Base-by-base conservation (phyloP, 2,113 vertebrate genomes). In the Pomatostomus ruficeps region DNA sequence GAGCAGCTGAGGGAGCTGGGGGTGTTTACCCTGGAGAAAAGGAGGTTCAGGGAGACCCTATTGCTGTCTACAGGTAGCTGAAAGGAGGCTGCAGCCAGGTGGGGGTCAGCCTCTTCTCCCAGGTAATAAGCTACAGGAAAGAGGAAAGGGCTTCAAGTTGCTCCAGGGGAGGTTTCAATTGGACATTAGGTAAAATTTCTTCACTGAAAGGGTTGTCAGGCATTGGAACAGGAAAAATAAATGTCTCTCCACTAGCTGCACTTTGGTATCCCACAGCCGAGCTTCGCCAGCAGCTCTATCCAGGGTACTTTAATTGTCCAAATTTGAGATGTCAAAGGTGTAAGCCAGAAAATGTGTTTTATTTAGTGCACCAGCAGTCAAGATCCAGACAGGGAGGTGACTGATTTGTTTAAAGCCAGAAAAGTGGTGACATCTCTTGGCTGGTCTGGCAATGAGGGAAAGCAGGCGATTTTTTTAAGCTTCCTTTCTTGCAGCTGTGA, bases 11-110 rank as follows among this genome's bases (percentile, higher is more conserved):
- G 29, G 24, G 23, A 74, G 29, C 29, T 59, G n/a, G 2, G 52
- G n/a, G 2, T 71, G 51, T 24, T 80, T 13, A 65, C 14, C 26
- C 51, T 51, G 26, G 43, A n/a, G 36, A 51, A 82, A 45, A 46
- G 11, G 38, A 68, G 29, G 70, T 7, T 52, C 7, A 35, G 24
- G 17, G 16, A 21, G 18, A 74, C 25, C 20, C 67, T 22, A 31
- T 0, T 31, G 46, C 11, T 46, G 54, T 18, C 25, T 40, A 13
- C 22, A 42, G 7, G 2, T 6, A 5, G 24, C 68, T n/a, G 17
- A 35, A 75, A 61, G n/a, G 62, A 75, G 10, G 11, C 1, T 40
- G n/a, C 11, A 52, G 9, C 14, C 46, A 54, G 16, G 6, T 46
- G 13, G 21, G 38, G 73, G 14, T 54, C 0, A 0, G 52, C 52